phyloP scores from a whole-genome alignment of 2,797 vertebrate species.

The Leucoraja ocellata region DNA sequence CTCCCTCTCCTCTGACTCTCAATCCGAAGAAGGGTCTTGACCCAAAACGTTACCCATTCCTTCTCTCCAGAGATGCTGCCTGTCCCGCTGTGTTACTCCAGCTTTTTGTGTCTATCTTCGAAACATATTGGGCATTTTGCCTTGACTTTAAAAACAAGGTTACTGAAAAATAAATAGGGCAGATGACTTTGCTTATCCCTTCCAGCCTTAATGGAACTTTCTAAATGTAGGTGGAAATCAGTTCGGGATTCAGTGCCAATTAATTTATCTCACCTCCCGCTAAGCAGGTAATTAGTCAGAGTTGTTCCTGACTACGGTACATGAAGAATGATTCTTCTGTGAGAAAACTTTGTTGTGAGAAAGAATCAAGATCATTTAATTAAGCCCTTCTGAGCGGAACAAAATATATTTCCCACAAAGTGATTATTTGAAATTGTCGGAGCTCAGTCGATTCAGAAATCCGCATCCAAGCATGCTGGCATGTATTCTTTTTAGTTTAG shows the following conservation, averaged over 20 bases:
- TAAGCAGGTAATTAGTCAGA: constrained; percentile 64
- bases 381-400: constrained; percentile 48
- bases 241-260: constrained; percentile 53
- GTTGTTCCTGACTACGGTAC: constrained; percentile 49
- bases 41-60: too few relatives aligned
- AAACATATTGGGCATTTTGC: not conserved
- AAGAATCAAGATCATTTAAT: constrained; percentile 55
- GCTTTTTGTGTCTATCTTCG: too few relatives aligned
- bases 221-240: not conserved
- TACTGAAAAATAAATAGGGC: not conserved
- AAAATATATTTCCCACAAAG: not conserved
- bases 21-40: too few relatives aligned
- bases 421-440: not conserved
- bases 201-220: not conserved
- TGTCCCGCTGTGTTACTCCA: too few relatives aligned
- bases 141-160: not conserved
- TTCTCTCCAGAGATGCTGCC: too few relatives aligned
- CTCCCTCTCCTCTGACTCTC: too few relatives aligned
- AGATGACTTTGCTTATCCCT: not conserved
- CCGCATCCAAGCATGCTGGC: not conserved
- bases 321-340: constrained; percentile 45
- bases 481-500: not conserved
- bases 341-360: constrained; percentile 49
- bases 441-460: not conserved
- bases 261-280: constrained; percentile 59